A percentile compares a stretch with the other conserved stretches of the same genome.
phyloP scores from a whole-genome alignment of 2,888 invertebrate species.

The Agrochola macilenta region DNA sequence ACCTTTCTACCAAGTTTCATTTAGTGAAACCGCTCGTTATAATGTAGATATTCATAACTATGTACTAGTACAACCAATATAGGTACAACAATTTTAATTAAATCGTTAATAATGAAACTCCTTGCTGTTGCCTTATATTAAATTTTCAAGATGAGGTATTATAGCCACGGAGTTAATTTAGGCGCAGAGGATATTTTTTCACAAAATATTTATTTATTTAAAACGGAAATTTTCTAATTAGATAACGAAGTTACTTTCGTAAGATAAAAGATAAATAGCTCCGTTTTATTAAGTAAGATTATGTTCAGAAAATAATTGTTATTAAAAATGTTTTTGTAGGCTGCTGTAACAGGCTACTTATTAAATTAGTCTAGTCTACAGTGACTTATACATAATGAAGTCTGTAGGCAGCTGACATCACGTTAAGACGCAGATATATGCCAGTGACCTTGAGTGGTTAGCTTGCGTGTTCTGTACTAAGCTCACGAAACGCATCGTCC shows the following conservation, averaged over 20 bases:
- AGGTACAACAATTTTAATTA: constrained; percentile 64
- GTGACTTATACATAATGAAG: constrained; percentile 11
- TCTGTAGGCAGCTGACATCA: background rate
- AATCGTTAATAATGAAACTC: constrained; percentile 65
- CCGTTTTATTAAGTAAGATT: constrained; percentile 4
- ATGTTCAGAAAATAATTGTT: constrained; percentile 1
- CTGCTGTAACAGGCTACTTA: background rate
- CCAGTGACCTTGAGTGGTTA: too few relatives aligned
- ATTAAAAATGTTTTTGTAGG: background rate
- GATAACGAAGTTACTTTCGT: constrained; percentile 27
- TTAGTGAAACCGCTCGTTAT: constrained; percentile 29
- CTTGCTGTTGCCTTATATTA: constrained; percentile 58
- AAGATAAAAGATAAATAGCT: constrained; percentile 13
- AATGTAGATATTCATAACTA: constrained; percentile 32
- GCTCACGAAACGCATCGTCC: too few relatives aligned
- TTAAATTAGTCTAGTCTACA: constrained; percentile 4
- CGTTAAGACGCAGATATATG: too few relatives aligned
- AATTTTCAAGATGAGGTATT: constrained; percentile 56
- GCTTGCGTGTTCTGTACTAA: too few relatives aligned
- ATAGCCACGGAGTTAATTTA: constrained; percentile 56
- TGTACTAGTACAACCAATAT: constrained; percentile 33
- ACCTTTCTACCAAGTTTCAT: constrained; percentile 10
- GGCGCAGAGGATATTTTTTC: constrained; percentile 19
- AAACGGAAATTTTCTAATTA: constrained; percentile 39
- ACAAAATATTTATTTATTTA: constrained; percentile 31